Conservation (phyloP, 2,797 vertebrate genomes). For the Aratinga solstitialis region DNA sequence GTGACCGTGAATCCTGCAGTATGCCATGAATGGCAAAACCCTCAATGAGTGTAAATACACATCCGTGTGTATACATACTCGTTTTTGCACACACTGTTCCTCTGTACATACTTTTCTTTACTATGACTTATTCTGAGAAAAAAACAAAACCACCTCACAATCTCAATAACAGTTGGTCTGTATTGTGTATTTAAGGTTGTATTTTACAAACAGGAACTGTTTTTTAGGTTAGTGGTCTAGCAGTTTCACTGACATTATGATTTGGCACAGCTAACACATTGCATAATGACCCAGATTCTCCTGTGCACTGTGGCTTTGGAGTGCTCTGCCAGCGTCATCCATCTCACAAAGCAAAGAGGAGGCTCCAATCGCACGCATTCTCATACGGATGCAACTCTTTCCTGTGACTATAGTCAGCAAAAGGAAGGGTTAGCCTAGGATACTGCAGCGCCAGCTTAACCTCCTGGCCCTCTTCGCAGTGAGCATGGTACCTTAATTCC, state of each 20-base stretch:
- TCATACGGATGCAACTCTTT: not conserved
- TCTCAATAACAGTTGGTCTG: not conserved
- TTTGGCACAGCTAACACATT: conserved; percentile 4
- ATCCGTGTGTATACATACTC: conserved; percentile 6
- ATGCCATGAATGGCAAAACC: conserved; percentile 54
- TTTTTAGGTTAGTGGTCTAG: not conserved
- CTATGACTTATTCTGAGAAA: not conserved
- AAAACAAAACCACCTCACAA: not conserved
- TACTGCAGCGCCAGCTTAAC: not conserved
- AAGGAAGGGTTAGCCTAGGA: not conserved
- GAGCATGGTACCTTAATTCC: not conserved
- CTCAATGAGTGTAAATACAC: conserved; percentile 39
- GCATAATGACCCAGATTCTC: conserved; percentile 47
- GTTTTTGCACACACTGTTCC: conserved; percentile 14
- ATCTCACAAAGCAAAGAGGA: conserved; percentile 35
- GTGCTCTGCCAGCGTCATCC: not conserved
- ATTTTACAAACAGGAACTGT: not conserved
- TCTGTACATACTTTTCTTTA: not conserved
- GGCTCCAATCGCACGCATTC: not conserved
- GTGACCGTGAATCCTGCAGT: conserved; percentile 30
- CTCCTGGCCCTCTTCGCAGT: not conserved
- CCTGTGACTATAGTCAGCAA: not conserved
- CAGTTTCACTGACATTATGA: not conserved
- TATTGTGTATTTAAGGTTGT: not conserved
- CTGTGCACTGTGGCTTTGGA: not conserved